Conservation (phyloP, 2,797 vertebrate species). For the Mallotus villosus region DNA sequence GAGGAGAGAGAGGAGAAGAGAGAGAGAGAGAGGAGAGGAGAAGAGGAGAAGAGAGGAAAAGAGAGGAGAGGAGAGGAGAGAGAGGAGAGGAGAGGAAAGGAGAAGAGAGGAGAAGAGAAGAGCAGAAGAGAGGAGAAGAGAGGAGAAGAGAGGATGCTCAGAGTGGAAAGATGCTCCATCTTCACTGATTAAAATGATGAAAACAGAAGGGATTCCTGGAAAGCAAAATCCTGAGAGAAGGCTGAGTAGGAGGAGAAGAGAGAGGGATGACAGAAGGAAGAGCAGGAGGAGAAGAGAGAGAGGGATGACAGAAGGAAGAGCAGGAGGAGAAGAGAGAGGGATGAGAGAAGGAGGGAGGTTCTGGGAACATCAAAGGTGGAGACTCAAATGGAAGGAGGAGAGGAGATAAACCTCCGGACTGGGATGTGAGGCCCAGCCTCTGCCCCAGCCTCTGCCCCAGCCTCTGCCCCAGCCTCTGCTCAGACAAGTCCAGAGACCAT, state of each 20-base stretch:
- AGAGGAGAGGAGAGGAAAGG: background rate
- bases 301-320: slow-evolving; percentile 22
- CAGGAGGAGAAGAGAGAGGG: slow-evolving; percentile 18
- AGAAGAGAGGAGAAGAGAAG: background rate
- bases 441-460: too few relatives aligned
- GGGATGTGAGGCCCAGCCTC: background rate
- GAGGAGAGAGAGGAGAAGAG: background rate
- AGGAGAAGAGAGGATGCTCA: background rate
- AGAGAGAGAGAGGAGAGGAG: background rate
- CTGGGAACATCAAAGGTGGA: slow-evolving; percentile 29
- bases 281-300: slow-evolving; percentile 12
- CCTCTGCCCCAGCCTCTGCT: slow-evolving; percentile 21
- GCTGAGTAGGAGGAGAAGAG: slow-evolving; percentile 34
- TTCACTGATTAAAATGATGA: slow-evolving; percentile 57
- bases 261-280: slow-evolving; percentile 15
- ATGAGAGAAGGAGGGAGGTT: slow-evolving; percentile 9
- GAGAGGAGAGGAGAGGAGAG: background rate
- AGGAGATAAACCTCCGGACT: too few relatives aligned
- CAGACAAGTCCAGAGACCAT: slow-evolving; percentile 18
- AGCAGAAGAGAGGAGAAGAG: too few relatives aligned
- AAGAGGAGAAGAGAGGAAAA: background rate
- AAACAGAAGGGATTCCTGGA: slow-evolving; percentile 66
- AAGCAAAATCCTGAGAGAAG: slow-evolving; percentile 54
- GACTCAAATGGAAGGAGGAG: too few relatives aligned
- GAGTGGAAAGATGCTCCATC: slow-evolving; percentile 44